phyloP scores from a whole-genome alignment of 1,140 invertebrate species.

The Palaemon carinicauda region DNA sequence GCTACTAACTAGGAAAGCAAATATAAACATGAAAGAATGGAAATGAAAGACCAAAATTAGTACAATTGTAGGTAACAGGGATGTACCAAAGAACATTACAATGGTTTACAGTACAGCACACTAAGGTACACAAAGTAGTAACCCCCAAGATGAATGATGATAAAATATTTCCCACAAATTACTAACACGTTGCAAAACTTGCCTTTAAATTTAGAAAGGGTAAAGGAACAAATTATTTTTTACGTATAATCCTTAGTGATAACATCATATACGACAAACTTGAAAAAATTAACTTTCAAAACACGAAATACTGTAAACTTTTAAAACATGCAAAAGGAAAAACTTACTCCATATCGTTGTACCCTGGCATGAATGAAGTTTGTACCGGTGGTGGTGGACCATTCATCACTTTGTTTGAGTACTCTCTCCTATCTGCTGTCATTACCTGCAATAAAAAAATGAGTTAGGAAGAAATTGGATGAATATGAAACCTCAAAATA shows the following conservation, averaged over 20 bases:
- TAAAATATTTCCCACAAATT: too few relatives aligned
- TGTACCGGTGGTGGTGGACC: slow-evolving; percentile 23
- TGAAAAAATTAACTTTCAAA: not conserved
- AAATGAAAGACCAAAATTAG: too few relatives aligned
- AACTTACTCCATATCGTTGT: slow-evolving; percentile 49
- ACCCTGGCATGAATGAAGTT: not conserved
- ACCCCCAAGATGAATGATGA: too few relatives aligned
- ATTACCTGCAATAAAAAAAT: slow-evolving; percentile 16
- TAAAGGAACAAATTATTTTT: not conserved
- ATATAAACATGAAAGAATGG: too few relatives aligned
- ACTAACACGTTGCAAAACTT: too few relatives aligned
- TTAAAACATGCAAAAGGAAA: not conserved
- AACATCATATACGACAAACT: not conserved
- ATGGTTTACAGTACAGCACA: too few relatives aligned
- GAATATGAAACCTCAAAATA: too few relatives aligned
- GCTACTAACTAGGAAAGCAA: too few relatives aligned
- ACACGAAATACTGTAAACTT: not conserved
- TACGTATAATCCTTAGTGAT: not conserved
- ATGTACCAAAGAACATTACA: too few relatives aligned
- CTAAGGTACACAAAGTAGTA: too few relatives aligned
- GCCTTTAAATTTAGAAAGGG: not conserved
- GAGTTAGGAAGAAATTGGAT: not conserved
- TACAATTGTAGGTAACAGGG: too few relatives aligned
- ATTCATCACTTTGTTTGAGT: slow-evolving; percentile 45
- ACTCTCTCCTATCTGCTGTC: slow-evolving; percentile 44